phyloP scores from a whole-genome alignment of 2,888 invertebrate species.

The Cantharis lateralis region DNA sequence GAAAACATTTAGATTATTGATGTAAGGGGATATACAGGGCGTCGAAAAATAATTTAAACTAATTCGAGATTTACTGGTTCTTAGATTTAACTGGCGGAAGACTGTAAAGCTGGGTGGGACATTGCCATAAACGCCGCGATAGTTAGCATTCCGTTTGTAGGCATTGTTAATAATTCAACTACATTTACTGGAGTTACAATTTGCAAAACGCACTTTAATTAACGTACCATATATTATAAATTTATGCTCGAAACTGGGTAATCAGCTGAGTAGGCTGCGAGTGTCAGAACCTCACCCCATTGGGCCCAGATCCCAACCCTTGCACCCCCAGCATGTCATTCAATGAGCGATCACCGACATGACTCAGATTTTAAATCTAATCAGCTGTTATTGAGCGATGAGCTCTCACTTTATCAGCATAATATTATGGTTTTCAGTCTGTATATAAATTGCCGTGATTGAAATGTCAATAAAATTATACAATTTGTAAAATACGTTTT shows the following conservation, averaged over 20 bases:
- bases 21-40: neutral
- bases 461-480: conserved; percentile 4
- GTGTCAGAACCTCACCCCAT: conserved; percentile 19
- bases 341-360: conserved; percentile 41
- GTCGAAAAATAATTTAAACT: neutral
- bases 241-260: conserved; percentile 24
- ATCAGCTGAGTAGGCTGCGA: conserved; percentile 29
- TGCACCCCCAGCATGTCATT: conserved; percentile 32
- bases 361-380: conserved; percentile 44
- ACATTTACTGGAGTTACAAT: conserved; percentile 9
- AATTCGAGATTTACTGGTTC: neutral
- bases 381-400: conserved; percentile 43
- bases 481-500: neutral
- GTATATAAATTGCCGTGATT: conserved; percentile 10
- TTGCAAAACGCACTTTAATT: conserved; percentile 21
- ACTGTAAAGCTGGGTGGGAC: neutral
- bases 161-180: conserved; percentile 10
- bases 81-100: neutral
- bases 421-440: conserved; percentile 26
- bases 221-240: conserved; percentile 24
- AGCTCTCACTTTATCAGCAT: conserved; percentile 28
- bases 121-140: neutral
- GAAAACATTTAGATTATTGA: conserved; percentile 4
- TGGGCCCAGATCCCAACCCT: conserved; percentile 8
- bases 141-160: neutral